Evolutionary conservation across 1,140 invertebrate genomes (phyloP), one percentile per base, ranked within the genome.

Genomic region (Linepithema humile): DNA sequence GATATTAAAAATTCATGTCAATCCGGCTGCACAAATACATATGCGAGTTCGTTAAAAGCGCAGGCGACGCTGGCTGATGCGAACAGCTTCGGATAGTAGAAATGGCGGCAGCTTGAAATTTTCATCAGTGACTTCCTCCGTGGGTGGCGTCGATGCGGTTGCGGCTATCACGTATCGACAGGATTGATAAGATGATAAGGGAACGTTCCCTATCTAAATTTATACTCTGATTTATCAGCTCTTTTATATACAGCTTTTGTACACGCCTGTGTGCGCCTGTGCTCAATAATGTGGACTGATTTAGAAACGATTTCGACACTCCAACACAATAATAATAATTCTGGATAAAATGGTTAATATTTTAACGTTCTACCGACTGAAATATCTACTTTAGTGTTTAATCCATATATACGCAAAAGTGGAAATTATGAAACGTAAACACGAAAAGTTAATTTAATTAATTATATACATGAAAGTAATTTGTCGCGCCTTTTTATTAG

Each of bases 41-140:
- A 80, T 70, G 75, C 75, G 67, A 80, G 75, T 80, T 80, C 38
- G 75, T 80, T 80, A 80, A 80, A 80, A 69, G 32, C 60, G 6
- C 43, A 7, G 57, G 17, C 12, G 73, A 35, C 20, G 59, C n/a
- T 64, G 32, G n/a, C 20, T 40, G 12, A 67, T 7, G 64, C 45
- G 62, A 55, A 7, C 23, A 40, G 35, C 32, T 62, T 35, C 29
- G 26, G 7, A 64, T 75, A 40, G 73, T 26, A 62, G 60, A 45
- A 78, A 69, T 45, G 64, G 62, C 50, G 62, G 23, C 15, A n/a
- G 75, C 38, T 70, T 70, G 75, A 80, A 80, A 80, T 69, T 80
- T 80, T 80, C 64, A 80, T 80, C 50, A 69, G 73, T 4, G 26
- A 40, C 35, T 74, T 38, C 23, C 12, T 2, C 20, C 20, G 48